phyloP scores from a whole-genome alignment of 2,113 vertebrate genomes.

The Brienomyrus brachyistius region DNA sequence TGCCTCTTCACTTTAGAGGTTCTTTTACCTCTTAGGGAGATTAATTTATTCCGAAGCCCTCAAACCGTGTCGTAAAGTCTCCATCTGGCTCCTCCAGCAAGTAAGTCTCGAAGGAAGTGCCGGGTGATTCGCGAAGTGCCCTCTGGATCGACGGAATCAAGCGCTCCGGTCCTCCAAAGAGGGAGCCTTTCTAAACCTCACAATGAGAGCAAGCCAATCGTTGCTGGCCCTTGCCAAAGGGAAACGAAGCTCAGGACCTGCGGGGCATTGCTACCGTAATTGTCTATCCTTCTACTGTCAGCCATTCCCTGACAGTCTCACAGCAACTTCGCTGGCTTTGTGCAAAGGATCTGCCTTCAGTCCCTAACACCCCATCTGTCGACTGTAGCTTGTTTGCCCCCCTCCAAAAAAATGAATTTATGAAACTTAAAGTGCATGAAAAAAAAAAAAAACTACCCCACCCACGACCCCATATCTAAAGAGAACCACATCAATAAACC shows the following conservation, averaged over 20 bases:
- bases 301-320: not conserved
- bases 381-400: not conserved
- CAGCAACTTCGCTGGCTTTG: not conserved
- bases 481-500: not conserved
- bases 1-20: not conserved
- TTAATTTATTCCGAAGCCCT: conserved; percentile 15
- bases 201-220: not conserved
- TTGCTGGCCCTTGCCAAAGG: not conserved
- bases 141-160: not conserved
- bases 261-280: not conserved
- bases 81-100: conserved; percentile 8
- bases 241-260: not conserved
- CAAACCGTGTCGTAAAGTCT: conserved; percentile 4
- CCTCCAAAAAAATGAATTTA: not conserved
- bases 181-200: no score
- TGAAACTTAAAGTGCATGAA: not conserved
- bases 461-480: not conserved
- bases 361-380: not conserved
- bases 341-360: not conserved
- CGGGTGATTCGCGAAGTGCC: not conserved
- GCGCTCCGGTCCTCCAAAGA: no score
- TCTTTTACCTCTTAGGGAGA: not conserved
- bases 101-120: not conserved
- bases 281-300: not conserved
- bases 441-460: not conserved